These are phyloP conservation scores for Hetaerina titia DNA, from an alignment of 2,888 invertebrate genomes.

Conservation along the genomic window DNA sequence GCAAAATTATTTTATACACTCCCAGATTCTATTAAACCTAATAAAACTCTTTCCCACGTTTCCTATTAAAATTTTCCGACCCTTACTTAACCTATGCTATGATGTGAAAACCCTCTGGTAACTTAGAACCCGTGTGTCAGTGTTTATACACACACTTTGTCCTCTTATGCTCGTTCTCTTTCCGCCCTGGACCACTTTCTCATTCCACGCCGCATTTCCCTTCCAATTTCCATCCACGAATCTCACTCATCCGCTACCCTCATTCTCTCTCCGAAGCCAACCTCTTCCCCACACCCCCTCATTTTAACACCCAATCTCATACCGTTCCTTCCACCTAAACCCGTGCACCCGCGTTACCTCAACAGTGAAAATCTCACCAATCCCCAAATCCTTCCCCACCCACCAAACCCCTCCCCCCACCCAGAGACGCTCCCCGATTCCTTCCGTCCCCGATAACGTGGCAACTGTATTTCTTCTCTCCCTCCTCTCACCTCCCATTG, in stretches of 20 bases:
- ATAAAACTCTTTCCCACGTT: too few relatives aligned
- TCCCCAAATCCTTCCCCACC: not conserved
- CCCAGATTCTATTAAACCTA: too few relatives aligned
- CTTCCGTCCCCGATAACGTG: not conserved
- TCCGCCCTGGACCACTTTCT: not conserved
- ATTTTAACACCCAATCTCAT: slow-evolving; percentile 62
- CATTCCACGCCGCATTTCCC: not conserved
- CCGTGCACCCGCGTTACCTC: slow-evolving; percentile 33
- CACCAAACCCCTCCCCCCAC: not conserved
- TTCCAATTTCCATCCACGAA: slow-evolving; percentile 46
- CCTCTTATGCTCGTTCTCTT: too few relatives aligned
- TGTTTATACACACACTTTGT: too few relatives aligned
- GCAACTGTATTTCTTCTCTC: not conserved
- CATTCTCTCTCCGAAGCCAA: not conserved
- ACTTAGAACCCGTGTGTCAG: too few relatives aligned
- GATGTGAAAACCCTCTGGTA: too few relatives aligned
- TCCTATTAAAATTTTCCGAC: too few relatives aligned
- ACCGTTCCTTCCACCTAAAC: not conserved
- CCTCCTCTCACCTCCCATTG: not conserved
- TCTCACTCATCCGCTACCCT: not conserved
- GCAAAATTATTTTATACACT: too few relatives aligned
- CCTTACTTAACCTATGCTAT: too few relatives aligned
- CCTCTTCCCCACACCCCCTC: not conserved
- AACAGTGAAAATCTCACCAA: slow-evolving; percentile 53
- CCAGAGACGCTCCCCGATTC: not conserved